Conservation (phyloP, 2,888 invertebrate species). For the Pheosia tremula region DNA sequence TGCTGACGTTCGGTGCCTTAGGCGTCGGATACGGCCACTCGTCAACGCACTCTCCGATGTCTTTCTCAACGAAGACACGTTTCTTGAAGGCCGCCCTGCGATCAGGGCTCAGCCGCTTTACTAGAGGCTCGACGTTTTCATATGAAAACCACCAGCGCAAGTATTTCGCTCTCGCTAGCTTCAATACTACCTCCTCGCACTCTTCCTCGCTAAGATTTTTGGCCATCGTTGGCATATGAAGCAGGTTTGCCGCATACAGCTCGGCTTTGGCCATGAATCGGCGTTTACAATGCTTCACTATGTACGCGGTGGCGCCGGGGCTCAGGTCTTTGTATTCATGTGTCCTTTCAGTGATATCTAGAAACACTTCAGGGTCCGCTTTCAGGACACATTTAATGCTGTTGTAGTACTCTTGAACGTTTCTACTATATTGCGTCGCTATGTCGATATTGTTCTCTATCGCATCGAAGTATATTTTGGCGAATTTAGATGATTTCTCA, state of each 20-base stretch:
- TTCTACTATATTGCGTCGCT: slow-evolving; percentile 14
- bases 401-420: slow-evolving; percentile 17
- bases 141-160: slow-evolving; percentile 33
- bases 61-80: slow-evolving; percentile 45
- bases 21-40: slow-evolving; percentile 48
- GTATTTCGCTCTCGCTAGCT: slow-evolving; percentile 35
- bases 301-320: slow-evolving; percentile 29
- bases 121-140: slow-evolving; percentile 37
- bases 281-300: slow-evolving; percentile 32
- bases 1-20: slow-evolving; percentile 12
- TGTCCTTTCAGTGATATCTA: slow-evolving; percentile 36
- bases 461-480: slow-evolving; percentile 30
- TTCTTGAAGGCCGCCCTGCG: slow-evolving; percentile 38
- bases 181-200: slow-evolving; percentile 34
- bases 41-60: slow-evolving; percentile 27
- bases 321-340: slow-evolving; percentile 19
- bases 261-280: slow-evolving; percentile 39
- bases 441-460: slow-evolving; percentile 15
- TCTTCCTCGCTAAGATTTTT: slow-evolving; percentile 32
- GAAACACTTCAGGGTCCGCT: slow-evolving; percentile 27
- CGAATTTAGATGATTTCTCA: slow-evolving; percentile 27
- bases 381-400: slow-evolving; percentile 26
- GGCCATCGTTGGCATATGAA: slow-evolving; percentile 33
- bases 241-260: slow-evolving; percentile 35
- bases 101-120: slow-evolving; percentile 34